phyloP scores from a whole-genome alignment of 1,140 invertebrate species.

The Hormaphis cornu region DNA sequence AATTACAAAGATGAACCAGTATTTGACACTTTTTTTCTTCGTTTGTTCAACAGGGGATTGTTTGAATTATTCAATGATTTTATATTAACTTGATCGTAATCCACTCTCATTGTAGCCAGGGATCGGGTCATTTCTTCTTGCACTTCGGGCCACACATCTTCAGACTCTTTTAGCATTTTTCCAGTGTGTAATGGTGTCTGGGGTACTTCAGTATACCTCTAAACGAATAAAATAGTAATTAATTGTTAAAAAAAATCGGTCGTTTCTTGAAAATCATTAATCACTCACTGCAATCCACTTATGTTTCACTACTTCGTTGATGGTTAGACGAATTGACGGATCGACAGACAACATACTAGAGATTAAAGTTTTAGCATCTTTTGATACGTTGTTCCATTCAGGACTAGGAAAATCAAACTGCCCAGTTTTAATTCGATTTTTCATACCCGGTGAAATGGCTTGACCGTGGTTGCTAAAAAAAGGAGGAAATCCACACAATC shows the following conservation, averaged over 20 bases:
- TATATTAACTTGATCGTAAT: constrained; percentile 81
- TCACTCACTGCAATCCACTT: constrained; percentile 77
- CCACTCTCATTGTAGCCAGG: constrained; percentile 90
- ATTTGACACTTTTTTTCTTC: constrained; percentile 53
- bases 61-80: constrained; percentile 84
- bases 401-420: constrained; percentile 94
- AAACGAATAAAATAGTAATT: constrained; percentile 38
- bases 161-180: constrained; percentile 75
- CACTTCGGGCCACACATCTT: constrained; percentile 89
- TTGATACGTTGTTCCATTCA: constrained; percentile 91
- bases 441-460: constrained; percentile 99
- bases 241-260: constrained; percentile 7
- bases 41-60: constrained; percentile 81
- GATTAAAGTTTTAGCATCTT: constrained; percentile 91
- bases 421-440: constrained; percentile 87
- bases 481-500: constrained; percentile 93
- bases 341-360: constrained; percentile 86
- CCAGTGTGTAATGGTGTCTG: constrained; percentile 87
- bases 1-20: constrained; percentile 32
- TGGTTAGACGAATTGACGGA: constrained; percentile 76
- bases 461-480: constrained; percentile 96
- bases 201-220: constrained; percentile 81
- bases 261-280: background rate
- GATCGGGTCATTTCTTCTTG: constrained; percentile 98
- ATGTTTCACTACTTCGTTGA: constrained; percentile 81